Conservation (phyloP, 2,888 invertebrate genomes). For the Calameuta pallipes region DNA sequence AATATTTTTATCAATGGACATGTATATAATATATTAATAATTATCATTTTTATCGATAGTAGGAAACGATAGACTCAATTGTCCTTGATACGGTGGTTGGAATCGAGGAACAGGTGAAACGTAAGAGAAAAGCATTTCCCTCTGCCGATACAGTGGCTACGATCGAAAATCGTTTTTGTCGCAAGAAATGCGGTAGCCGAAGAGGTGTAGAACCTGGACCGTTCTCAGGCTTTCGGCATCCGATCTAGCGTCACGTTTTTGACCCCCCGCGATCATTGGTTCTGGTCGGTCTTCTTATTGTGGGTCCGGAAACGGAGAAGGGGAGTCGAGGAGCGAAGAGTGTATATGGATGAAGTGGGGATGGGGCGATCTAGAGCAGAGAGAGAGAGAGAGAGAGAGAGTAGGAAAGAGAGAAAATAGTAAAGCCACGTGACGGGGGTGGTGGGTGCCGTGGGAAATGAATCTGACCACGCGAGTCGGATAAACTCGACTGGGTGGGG, state of each 20-base stretch:
- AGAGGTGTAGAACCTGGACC: background rate
- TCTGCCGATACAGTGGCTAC: background rate
- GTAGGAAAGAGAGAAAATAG: background rate
- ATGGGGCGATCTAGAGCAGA: background rate
- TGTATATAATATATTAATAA: background rate
- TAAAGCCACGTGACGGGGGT: conserved; percentile 1
- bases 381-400: background rate
- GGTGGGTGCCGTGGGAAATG: conserved; percentile 8
- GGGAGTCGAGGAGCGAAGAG: background rate
- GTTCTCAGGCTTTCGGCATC: conserved; percentile 22
- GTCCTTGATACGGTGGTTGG: background rate
- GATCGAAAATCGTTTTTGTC: conserved; percentile 28
- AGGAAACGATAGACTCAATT: background rate
- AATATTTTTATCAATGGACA: too few relatives aligned
- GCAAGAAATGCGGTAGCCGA: conserved; percentile 26
- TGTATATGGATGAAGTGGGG: background rate
- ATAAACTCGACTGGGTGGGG: conserved; percentile 19
- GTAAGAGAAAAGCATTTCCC: background rate
- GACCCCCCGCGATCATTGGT: conserved; percentile 26
- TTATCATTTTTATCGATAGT: background rate
- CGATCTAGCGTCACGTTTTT: conserved; percentile 29
- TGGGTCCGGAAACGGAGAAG: background rate
- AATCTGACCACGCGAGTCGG: conserved; percentile 26
- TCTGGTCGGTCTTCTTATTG: conserved; percentile 1
- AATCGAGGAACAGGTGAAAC: background rate